Base-by-base conservation (phyloP, 2,888 invertebrate genomes). In the Rotaria magnacalcarata region DNA sequence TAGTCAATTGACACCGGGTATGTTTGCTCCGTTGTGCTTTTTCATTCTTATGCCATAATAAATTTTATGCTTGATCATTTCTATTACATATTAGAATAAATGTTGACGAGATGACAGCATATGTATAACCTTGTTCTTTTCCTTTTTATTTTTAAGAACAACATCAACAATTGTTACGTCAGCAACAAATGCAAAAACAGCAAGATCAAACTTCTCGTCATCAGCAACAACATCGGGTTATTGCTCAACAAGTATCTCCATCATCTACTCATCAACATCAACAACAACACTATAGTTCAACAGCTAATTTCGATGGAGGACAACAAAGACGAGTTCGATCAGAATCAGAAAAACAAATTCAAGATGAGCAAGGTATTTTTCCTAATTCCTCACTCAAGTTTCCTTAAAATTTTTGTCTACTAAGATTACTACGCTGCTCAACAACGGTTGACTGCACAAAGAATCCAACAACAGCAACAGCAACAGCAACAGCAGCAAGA, bases 111-210 rank as follows among this genome's bases (percentile, higher is more conserved):
- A 67, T 34, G 67, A 67, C 19, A 34, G 67, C 3, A 67, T 34
- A 6, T 16, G 14, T 67, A 11, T 67, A 34, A 67, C 34, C 67
- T 34, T 67, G 34, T 67, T 19, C 24, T 34, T 19, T 34, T 34
- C 34, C 34, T 67, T 8, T 67, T 67, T 34, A 1, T 19, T 41
- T 67, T 67, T 14, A 67, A 67, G 67, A 67, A 14, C 67, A 67
- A 67, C 67, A 67, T 67, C 67, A 67, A 41, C 67, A 67, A 67
- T 67, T 67, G 34, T 67, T 67, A 67, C 67, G 67, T 67, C 67
- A 67, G 7, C 67, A 67, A 67, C 67, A 67, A 67, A 16, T 67
- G 34, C 67, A 67, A 67, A 16, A 34, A 19, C 67, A 67, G 34
- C 67, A 67, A 67, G 34, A 67, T 34, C 67, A 67, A 67, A 34